Evolutionary conservation across 2,888 invertebrate genomes (phyloP), one percentile per base, ranked within the genome.

Genomic region (Ophion costatus): DNA sequence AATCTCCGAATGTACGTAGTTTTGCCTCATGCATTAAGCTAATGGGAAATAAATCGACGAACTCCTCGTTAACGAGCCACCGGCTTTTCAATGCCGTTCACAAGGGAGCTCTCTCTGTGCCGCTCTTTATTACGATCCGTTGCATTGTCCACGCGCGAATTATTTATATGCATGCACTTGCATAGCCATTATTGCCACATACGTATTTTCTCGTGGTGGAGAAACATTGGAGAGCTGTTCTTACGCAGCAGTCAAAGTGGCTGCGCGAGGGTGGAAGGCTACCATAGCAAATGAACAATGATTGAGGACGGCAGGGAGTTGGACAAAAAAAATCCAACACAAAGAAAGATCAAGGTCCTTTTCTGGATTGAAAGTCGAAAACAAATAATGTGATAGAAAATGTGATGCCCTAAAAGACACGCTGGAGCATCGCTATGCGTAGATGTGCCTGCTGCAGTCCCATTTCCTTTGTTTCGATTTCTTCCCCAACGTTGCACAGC

Each of bases 401-500:
- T 74, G 22, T 9, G 42, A 79, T 51, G 11, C 57, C n/a, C 24
- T n/a, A 51, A 64, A 10, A 42, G 74, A 17, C 63, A 24, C 45
- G 29, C 70, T 22, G 22, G 38, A 70, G 33, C 20, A 64, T 51
- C 33, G 75, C 80, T 70, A 74, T 57, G 63, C 61, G 29, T 29
- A 75, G 38, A 9, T 9, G 24, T 51, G 11, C 33, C 24, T 29
- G 66, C 56, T 73, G 24, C 66, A 73, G 64, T 66, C 63, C 71
- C 76, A 70, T 75, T 76, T 64, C 78, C 82, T 85, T 85, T 80
- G 85, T 82, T 82, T 78, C 76, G 56, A 75, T 11, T 51, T 64
- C 64, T 57, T 67, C 61, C 45, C 45, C 74, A 59, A 80, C 82
- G 69, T 75, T 76, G 71, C 64, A 66, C 77, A 42, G 45, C 56